phyloP scores from a whole-genome alignment of 1,140 invertebrate genomes.

The Laupala kohalensis region DNA sequence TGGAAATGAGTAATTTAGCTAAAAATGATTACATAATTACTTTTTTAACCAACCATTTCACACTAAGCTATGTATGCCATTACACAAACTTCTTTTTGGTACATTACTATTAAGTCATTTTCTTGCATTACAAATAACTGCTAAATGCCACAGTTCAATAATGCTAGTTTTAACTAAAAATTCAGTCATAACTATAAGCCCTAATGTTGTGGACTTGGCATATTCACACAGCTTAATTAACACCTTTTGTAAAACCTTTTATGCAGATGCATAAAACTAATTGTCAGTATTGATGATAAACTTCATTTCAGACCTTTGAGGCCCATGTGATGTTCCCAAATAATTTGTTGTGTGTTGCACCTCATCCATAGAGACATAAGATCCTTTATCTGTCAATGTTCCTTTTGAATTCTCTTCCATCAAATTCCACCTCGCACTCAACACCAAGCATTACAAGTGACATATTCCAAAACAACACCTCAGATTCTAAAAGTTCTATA shows the following conservation, averaged over 20 bases:
- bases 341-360: neutral
- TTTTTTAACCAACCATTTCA: neutral
- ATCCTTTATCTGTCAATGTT: neutral
- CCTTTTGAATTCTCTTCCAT: neutral
- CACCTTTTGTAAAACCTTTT: slow-evolving; percentile 6
- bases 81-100: neutral
- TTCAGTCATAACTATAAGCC: neutral
- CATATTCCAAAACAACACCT: slow-evolving; percentile 3
- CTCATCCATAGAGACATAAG: neutral
- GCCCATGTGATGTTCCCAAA: neutral
- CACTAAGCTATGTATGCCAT: neutral
- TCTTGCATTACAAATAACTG: neutral
- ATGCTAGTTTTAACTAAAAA: neutral
- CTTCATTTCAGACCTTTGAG: neutral
- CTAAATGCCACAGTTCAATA: neutral
- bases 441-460: slow-evolving; percentile 6
- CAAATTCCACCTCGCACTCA: neutral
- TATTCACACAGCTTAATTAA: slow-evolving; percentile 3
- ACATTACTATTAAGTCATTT: neutral
- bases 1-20: neutral
- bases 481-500: slow-evolving; percentile 5
- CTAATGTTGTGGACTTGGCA: neutral
- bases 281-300: neutral
- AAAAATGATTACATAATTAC: neutral
- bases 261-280: neutral